These are phyloP conservation scores for Glaucomys volans DNA, from an alignment of 2,113 vertebrate genomes.

Conservation along the genomic window DNA sequence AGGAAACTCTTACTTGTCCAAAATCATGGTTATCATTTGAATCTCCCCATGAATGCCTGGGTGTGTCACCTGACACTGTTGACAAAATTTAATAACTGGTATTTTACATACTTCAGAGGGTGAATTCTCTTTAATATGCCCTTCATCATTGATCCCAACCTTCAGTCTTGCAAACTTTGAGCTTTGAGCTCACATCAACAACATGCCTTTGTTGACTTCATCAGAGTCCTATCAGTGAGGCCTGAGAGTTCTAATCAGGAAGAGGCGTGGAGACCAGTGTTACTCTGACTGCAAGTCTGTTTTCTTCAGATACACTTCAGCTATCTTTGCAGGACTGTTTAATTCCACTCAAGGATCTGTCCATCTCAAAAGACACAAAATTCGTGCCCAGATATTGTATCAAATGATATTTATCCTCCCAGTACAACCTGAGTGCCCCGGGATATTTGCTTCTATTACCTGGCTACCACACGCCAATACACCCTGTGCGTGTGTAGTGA, in stretches of 20 bases:
- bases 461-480: not conserved
- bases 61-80: not conserved
- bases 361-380: not conserved
- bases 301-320: not conserved
- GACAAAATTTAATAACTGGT: not conserved
- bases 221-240: not conserved
- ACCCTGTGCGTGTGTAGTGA: not conserved
- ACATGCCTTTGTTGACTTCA: not conserved
- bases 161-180: not conserved
- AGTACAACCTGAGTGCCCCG: not conserved
- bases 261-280: not conserved
- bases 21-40: not conserved
- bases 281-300: not conserved
- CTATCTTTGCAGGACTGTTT: not conserved
- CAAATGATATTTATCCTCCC: not conserved
- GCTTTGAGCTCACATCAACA: not conserved
- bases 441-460: not conserved
- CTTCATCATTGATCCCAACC: not conserved
- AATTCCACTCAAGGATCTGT: not conserved
- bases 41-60: not conserved
- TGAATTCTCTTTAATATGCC: not conserved
- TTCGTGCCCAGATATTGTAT: not conserved
- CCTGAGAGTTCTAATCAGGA: not conserved
- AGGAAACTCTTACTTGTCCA: not conserved
- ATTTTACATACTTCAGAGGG: not conserved